Base-by-base conservation (phyloP, 2,888 invertebrate genomes). In the Leucoptera coffeella region DNA sequence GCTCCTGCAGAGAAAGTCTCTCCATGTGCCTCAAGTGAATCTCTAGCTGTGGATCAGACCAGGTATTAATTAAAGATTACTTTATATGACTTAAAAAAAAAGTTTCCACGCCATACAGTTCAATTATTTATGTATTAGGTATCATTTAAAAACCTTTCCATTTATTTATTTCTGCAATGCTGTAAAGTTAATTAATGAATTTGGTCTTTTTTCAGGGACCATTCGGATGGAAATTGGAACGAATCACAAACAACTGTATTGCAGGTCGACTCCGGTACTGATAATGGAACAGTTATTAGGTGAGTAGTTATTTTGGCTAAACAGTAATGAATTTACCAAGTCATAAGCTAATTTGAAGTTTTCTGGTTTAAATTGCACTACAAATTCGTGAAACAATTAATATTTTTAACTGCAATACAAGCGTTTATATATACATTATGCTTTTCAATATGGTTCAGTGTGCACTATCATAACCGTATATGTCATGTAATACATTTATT, bases 211-310 rank as follows among this genome's bases (percentile, higher is more conserved):
- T 52, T 30, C 41, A 65, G 85, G 43, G 89, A 89, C 50, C 87
- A 88, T 52, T 88, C 88, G 23, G 89, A 90, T 47, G 85, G 86
- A 26, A 80, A 86, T 43, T 89, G 89, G 88, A 90, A 89, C 57
- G 89, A 89, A 61, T 89, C 89, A 8, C 89, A 90, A 61, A 82
- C 84, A 6, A 89, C 88, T 1, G 85, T 89, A 10, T 67, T 87
- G 17, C 85, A 83, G 57, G 77, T 78, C 2, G 86, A 85, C 45
- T 79, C 80, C 10, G 77, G 77, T 22, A 78, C 78, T 10, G 78
- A 78, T 40, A 78, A 78, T 48, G 78, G 78, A 21, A 76, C 77
- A 2, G 73, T 75, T 1, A 54, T 77, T 38, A 71, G 71, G 71
- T 67, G 41, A 14, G 13, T 64, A 15, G 29, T 17, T 17, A 17